Base-by-base conservation (phyloP, 2,888 invertebrate genomes). In the Pammene aurita region DNA sequence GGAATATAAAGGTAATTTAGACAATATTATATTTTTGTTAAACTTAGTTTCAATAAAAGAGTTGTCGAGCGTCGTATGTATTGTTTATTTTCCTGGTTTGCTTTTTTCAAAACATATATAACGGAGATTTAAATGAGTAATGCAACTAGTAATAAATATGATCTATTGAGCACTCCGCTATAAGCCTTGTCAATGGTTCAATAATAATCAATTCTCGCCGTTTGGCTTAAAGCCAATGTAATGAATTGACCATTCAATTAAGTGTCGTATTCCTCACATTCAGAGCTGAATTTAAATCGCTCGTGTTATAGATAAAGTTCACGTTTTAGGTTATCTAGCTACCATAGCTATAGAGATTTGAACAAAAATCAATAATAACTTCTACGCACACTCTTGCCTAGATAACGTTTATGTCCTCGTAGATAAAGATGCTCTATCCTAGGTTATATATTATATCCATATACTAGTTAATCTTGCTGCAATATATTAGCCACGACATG, bases 301-400 rank as follows among this genome's bases (percentile, higher is more conserved):
- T 18, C 48, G 14, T 14, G 16, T 14, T n/a, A 46, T 61, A 67
- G 66, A 67, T 67, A 35, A 50, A 69, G 13, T 69, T 65, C 66
- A 72, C 71, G 70, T 70, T 73, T 73, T 67, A 52, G 65, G 74
- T 80, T 82, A 81, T 79, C 82, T 62, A 62, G n/a, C 38, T 52
- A 50, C 62, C 18, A 41, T 50, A 72, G 70, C 75, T 66, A 71
- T 61, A 70, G 75, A 58, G 65, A 69, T 77, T 76, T 76, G 76
- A 78, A 71, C 67, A 75, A 84, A 83, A 84, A 85, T 85, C 85
- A 84, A 85, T 85, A 85, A 78, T 73, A 77, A 67, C 80, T 80
- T 82, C 79, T 78, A 78, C 78, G 67, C 70, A 63, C 63, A 50
- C 54, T 55, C 34, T 69, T 54, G 48, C 38, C 38, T 58, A 58